These are phyloP conservation scores for Odobenus rosmarus DNA, from an alignment of 2,113 vertebrate genomes.

Conservation along the genomic window DNA sequence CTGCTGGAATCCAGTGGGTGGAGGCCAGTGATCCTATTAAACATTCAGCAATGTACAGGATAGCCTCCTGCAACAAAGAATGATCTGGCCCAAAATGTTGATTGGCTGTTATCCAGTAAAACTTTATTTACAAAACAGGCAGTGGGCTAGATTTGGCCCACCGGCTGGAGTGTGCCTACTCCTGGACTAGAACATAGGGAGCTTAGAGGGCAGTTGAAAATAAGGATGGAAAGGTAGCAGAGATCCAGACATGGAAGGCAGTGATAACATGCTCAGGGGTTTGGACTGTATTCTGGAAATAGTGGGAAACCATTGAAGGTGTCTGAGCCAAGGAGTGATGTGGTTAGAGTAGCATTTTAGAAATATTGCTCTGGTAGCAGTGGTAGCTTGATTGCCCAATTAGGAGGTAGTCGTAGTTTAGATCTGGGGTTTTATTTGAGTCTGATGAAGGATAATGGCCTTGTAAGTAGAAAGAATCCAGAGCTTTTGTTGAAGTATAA, in stretches of 20 bases:
- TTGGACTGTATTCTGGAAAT: neutral
- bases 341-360: slow-evolving; percentile 2
- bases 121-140: slow-evolving; percentile 35
- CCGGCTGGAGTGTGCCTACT: neutral
- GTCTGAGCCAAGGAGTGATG: neutral
- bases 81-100: neutral
- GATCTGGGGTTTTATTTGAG: slow-evolving; percentile 32
- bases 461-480: neutral
- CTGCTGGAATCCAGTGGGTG: neutral
- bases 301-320: neutral
- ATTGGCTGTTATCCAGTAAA: neutral
- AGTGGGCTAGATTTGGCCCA: neutral
- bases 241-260: neutral
- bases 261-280: neutral
- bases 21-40: neutral
- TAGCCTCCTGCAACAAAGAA: neutral
- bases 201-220: neutral
- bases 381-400: neutral
- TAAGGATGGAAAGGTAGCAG: neutral
- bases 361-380: neutral
- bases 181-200: slow-evolving; percentile 24
- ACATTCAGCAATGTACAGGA: neutral
- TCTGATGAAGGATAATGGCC: neutral
- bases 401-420: neutral
- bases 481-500: neutral